Base-by-base conservation (phyloP, 2,113 vertebrate genomes). In the Butorides virescens region DNA sequence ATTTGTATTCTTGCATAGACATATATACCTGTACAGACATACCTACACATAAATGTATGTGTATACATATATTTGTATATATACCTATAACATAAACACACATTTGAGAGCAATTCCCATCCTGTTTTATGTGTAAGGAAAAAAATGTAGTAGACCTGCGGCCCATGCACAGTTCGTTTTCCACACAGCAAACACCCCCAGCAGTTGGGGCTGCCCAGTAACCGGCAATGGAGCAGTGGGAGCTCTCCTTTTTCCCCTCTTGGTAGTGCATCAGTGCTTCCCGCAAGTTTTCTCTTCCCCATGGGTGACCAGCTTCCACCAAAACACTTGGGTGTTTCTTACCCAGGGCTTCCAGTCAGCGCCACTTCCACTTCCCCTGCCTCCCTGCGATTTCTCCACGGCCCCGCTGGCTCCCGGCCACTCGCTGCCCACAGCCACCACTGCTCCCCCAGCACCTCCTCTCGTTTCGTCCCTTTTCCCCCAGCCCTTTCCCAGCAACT, bases 321-420 rank as follows among this genome's bases (percentile, higher is more conserved):
- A 75, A 76, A 56, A n/a, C 50, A 18, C 74, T 65, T 0, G 25
- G 22, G 37, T 81, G 52, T 56, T 93, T 95, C 85, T 92, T 81
- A 78, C 81, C 91, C 87, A 87, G 66, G 23, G 66, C 87, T 97
- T 97, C 92, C 88, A 94, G 83, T 92, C 90, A 94, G 79, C 1
- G 0, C 63, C 1, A 8, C 59, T 93, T 79, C 89, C 71, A 49
- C 77, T 97, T 94, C 73, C 93, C 66, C 76, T 52, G 49, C 32
- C 27, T 37, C 39, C 4, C 17, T 4, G 3, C 20, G 0, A 6
- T 18, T 73, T 19, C 46, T 75, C 39, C 15, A 15, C 23, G 0
- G 66, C 52, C 44, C 62, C 5, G 4, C 44, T 2, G 0, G 8
- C 46, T 74, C 53, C 42, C 1, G 0, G 29, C 27, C 1, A 0